Evolutionary conservation across 2,797 vertebrate genomes (phyloP), one percentile per base, ranked within the genome.

Genomic region (Potorous gilbertii): DNA sequence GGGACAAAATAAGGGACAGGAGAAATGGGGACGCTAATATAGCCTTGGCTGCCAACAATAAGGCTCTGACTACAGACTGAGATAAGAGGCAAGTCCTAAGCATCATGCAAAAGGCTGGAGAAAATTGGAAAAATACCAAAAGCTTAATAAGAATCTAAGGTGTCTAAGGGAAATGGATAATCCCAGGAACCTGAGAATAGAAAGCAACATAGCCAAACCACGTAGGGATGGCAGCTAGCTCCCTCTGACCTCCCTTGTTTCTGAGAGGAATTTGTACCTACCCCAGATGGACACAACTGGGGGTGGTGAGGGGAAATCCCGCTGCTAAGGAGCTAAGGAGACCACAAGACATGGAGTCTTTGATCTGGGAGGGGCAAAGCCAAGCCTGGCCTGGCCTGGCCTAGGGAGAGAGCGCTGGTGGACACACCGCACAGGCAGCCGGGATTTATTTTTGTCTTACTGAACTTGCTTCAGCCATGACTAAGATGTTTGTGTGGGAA

Each of bases 81-180:
- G 66, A 81, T 9, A 24, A 81, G 66, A 81, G 2, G 18, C 6
- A 81, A 94, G 89, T 29, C 56, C 62, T 46, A 54, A 92, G n/a
- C 24, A 31, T 14, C 34, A 55, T 40, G 94, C 24, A 95, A 97
- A 93, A 96, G 96, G 95, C 0, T 0, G 66, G 90, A 97, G 92
- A 97, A 97, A 98, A 97, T 56, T 91, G 89, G 56, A 95, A 91
- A 95, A 14, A 56, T 9, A 46, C 5, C 54, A 27, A 29, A 46
- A 46, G 66, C 18, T 28, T 1, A 46, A 55, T 9, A 46, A 2
- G 6, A 52, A n/a, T 4, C 28, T n/a, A n/a, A n/a, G 55, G 16
- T 40, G 10, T 54, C 54, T 50, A n/a, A 46, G 92, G 29, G 18
- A 81, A 81, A 81, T 1, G 3, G 54, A 28, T 24, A 11, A n/a